Conservation (phyloP, 1,140 invertebrate genomes). For the Anadara kagoshimensis region DNA sequence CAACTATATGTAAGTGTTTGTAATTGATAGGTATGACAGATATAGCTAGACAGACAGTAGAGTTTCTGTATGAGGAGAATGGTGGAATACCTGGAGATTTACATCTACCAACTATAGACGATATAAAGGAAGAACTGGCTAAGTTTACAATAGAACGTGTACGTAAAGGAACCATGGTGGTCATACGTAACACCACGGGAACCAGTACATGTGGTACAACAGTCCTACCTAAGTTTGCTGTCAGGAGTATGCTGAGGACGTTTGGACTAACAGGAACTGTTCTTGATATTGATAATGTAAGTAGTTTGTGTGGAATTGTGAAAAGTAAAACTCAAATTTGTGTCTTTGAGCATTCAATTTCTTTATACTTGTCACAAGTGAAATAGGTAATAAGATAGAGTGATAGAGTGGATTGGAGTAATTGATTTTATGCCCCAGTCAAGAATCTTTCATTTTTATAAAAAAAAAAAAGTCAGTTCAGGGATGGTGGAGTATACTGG, state of each 20-base stretch:
- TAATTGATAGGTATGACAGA: conserved; percentile 71
- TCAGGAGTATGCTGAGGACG: conserved; percentile 71
- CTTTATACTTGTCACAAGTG: too few relatives aligned
- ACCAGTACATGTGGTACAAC: conserved; percentile 51
- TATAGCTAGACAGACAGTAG: conserved; percentile 75
- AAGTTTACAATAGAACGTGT: conserved; percentile 73
- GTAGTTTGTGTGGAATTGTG: neutral
- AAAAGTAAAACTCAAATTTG: too few relatives aligned
- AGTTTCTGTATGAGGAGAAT: conserved; percentile 75
- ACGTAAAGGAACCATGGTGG: conserved; percentile 71
- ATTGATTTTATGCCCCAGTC: too few relatives aligned
- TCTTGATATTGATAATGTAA: conserved; percentile 72
- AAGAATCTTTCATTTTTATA: too few relatives aligned
- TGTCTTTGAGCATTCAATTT: too few relatives aligned
- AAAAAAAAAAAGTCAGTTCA: too few relatives aligned
- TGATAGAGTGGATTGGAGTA: too few relatives aligned
- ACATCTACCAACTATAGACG: conserved; percentile 74
- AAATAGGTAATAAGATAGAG: too few relatives aligned
- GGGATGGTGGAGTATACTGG: too few relatives aligned
- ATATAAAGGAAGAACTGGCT: conserved; percentile 73
- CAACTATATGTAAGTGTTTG: neutral
- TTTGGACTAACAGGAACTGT: conserved; percentile 73
- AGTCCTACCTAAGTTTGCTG: conserved; percentile 71
- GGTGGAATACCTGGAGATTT: conserved; percentile 74
- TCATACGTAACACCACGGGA: conserved; percentile 60